These are phyloP conservation scores for Vesta saturnalis DNA, from an alignment of 2,888 invertebrate species.

Conservation along the genomic window DNA sequence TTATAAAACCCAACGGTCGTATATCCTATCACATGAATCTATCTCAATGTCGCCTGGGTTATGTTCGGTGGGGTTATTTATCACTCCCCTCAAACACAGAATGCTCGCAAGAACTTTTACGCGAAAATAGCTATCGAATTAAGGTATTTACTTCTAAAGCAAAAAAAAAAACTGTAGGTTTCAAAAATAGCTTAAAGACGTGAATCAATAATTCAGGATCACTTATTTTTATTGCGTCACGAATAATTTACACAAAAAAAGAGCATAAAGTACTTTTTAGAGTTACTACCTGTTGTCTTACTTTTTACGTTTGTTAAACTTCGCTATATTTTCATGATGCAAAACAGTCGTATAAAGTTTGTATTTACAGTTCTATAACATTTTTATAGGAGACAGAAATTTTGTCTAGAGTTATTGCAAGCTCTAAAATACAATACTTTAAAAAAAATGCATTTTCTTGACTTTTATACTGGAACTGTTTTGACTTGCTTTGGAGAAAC, in stretches of 20 bases:
- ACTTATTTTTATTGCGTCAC: too few species aligned
- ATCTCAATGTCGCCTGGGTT: slow-evolving; percentile 55
- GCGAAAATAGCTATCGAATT: slow-evolving; percentile 45
- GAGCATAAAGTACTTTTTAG: not conserved
- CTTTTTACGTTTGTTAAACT: too few species aligned
- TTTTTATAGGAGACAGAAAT: not conserved
- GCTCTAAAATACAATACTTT: not conserved
- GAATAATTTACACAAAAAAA: not conserved
- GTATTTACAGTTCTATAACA: not conserved
- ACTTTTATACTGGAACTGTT: too few species aligned
- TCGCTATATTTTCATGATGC: not conserved
- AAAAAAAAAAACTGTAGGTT: slow-evolving; percentile 35
- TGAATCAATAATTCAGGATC: too few species aligned
- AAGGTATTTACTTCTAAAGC: slow-evolving; percentile 27
- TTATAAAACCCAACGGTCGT: slow-evolving; percentile 50
- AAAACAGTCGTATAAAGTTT: slow-evolving; percentile 1
- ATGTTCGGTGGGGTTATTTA: slow-evolving; percentile 56
- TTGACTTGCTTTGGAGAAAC: too few species aligned
- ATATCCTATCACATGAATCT: slow-evolving; percentile 58
- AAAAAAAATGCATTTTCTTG: not conserved
- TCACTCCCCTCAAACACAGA: slow-evolving; percentile 56
- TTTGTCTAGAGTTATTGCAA: not conserved
- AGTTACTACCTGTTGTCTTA: not conserved
- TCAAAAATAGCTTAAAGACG: too few species aligned
- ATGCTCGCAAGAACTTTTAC: slow-evolving; percentile 50